Evolutionary conservation across 2,113 vertebrate species (phyloP), one percentile per base, ranked within the genome.

Genomic region (Quiscalus mexicanus): DNA sequence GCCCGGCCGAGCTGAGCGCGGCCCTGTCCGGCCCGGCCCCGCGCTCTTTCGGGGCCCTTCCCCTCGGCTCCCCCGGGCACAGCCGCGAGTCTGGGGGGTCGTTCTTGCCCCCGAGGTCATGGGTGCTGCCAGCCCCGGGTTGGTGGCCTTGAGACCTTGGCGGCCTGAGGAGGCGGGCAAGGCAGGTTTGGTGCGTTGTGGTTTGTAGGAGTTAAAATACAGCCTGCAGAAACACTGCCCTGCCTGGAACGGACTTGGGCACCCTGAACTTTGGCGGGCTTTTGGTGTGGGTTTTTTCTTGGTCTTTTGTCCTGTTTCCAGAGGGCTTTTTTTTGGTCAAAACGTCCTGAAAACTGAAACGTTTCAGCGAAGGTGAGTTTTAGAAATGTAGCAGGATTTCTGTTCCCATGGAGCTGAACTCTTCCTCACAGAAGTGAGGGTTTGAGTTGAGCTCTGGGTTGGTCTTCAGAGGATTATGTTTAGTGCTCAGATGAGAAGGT

Each of bases 151-250:
- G 73, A 20, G 23, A 45, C 33, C 27, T 18, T 31, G 10, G 1
- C 5, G 56, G 56, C 24, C 42, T 11, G 53, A 11, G 80, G 71
- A 8, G 17, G 84, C 19, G 22, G 44, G 11, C 42, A 4, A 17
- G 64, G 55, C 77, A 20, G 31, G 50, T 23, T 12, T 4, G 53
- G 49, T 30, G 14, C 22, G 11, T 5, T 56, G 64, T 10, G 49
- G 3, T 6, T 25, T 17, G 1, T 35, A 2, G 19, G 15, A 44
- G 25, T 21, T 62, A 10, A 77, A 80, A 3, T 27, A 0, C 3
- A 22, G 3, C 33, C 27, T 24, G 12, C 28, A 25, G 65, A 67
- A 69, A 7, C 6, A 6, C 16, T 30, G 39, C 12, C 1, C 1
- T n/a, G 73, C 9, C 18, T 16, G 35, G 14, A 9, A 5, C 22